Evolutionary conservation across 2,113 vertebrate species (phyloP).

Genomic region (Dendropsophus ebraccatus): DNA sequence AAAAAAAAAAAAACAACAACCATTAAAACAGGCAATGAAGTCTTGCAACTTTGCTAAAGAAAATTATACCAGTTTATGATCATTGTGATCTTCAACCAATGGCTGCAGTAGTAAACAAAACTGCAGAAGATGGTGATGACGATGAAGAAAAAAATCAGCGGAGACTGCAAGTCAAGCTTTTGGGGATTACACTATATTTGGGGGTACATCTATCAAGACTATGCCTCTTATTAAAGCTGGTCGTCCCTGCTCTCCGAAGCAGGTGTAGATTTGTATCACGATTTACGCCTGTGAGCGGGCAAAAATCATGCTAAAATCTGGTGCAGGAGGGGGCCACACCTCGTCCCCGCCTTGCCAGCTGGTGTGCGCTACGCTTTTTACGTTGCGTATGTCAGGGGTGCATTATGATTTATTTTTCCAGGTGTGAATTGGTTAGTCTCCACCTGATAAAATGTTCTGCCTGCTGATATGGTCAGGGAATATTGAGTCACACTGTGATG

Average conservation of each 20-base stretch:
- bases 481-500: background rate
- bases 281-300: no score
- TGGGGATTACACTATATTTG: background rate
- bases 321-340: no score
- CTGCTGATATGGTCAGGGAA: background rate
- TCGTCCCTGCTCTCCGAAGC: no score
- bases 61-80: background rate
- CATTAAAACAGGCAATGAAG: background rate
- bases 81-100: background rate
- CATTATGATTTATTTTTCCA: no score
- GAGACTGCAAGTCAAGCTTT: background rate
- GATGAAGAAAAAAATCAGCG: background rate
- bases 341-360: no score
- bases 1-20: background rate
- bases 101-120: background rate
- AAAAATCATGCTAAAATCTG: no score
- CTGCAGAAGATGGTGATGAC: background rate
- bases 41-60: background rate
- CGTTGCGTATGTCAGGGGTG: no score
- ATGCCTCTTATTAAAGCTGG: no score
- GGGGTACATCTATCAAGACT: no score
- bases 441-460: background rate
- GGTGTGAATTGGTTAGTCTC: background rate
- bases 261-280: no score
- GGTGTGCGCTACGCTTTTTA: no score